Evolutionary conservation across 2,113 vertebrate genomes (phyloP).

Genomic region (Actinemys pallida): DNA sequence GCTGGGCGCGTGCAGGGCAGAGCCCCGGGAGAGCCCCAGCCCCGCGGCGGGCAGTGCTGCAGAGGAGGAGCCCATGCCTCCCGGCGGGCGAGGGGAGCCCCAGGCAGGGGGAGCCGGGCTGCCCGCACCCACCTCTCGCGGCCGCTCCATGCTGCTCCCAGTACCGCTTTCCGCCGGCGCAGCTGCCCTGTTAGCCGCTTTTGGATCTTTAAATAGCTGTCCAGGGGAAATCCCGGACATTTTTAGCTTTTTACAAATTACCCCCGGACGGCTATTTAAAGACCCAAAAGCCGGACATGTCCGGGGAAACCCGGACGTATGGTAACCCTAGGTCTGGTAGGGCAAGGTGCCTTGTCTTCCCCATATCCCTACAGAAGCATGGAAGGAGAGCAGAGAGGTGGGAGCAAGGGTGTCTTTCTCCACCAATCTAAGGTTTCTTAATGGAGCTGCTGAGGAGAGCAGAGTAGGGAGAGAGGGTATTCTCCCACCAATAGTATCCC

Average conservation of each 20-base stretch:
- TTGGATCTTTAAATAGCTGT: too few relatives aligned
- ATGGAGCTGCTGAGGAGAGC: not conserved
- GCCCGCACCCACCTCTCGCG: too few relatives aligned
- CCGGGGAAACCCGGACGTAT: too few relatives aligned
- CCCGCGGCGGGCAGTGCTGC: constrained; percentile 14
- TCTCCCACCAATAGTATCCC: not conserved
- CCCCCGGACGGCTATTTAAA: too few relatives aligned
- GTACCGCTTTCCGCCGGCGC: too few relatives aligned
- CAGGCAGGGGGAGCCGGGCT: not conserved
- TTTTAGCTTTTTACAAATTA: too few relatives aligned
- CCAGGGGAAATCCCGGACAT: too few relatives aligned
- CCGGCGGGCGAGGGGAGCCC: constrained; percentile 35
- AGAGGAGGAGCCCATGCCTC: constrained; percentile 28
- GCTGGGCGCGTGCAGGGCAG: not conserved
- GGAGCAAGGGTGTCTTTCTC: not conserved
- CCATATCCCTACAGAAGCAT: not conserved
- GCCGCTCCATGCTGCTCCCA: too few relatives aligned
- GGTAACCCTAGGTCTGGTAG: not conserved
- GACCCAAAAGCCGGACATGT: too few relatives aligned
- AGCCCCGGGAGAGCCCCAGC: constrained; percentile 19
- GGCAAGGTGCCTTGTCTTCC: not conserved
- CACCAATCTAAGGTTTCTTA: not conserved
- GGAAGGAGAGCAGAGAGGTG: constrained; percentile 3
- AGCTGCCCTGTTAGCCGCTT: too few relatives aligned
- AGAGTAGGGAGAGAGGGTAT: not conserved